Evolutionary conservation across 2,797 vertebrate species (phyloP).

Genomic region (Tauraco hartlaubi): DNA sequence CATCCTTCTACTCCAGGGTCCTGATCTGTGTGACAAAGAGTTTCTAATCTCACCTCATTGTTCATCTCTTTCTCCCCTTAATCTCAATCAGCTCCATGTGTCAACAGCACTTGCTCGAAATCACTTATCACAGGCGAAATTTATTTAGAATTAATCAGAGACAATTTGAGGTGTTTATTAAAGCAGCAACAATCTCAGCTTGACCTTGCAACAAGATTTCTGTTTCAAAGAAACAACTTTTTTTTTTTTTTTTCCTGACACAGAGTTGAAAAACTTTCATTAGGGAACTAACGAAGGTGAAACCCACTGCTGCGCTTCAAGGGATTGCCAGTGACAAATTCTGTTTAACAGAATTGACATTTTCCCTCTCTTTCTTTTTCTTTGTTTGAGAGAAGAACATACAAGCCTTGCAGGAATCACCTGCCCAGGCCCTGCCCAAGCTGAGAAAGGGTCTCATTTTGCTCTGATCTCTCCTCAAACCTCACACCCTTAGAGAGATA

Average conservation of each 20-base stretch:
- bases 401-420: background rate
- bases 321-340: background rate
- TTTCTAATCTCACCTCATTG: slow-evolving; percentile 63
- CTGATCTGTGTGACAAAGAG: slow-evolving; percentile 46
- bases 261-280: background rate
- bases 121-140: slow-evolving; percentile 30
- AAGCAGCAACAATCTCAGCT: slow-evolving; percentile 8
- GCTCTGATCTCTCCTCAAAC: background rate
- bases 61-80: slow-evolving; percentile 61
- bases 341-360: background rate
- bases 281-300: background rate
- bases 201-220: slow-evolving; percentile 61
- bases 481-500: background rate
- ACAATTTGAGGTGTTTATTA: slow-evolving; percentile 63
- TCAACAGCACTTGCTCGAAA: slow-evolving; percentile 60
- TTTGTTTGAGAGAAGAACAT: background rate
- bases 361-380: background rate
- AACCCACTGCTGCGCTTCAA: background rate
- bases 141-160: slow-evolving; percentile 71
- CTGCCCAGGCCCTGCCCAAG: background rate
- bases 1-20: slow-evolving; percentile 19
- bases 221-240: background rate
- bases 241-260: background rate
- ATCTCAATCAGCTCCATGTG: slow-evolving; percentile 56
- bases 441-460: background rate